Evolutionary conservation across 2,888 invertebrate species (phyloP), one percentile per base, ranked within the genome.

Genomic region (Tenthredo scrophulariae): DNA sequence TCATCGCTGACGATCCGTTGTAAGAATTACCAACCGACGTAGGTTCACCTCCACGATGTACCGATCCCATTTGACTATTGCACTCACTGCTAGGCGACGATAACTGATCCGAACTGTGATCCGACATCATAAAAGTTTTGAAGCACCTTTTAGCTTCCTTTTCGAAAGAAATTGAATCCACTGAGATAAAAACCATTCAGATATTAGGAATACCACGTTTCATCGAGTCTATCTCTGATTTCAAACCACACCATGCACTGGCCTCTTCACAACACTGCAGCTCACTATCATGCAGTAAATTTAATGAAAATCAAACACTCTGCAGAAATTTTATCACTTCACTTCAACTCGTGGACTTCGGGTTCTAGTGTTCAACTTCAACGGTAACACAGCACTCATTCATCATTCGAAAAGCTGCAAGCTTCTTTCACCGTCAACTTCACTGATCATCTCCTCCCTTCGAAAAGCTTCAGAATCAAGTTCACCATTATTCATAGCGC

Each of bases 1-100:
- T 83, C 87, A 90, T 89, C 82, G 89, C 86, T 2, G 90, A 86
- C 0, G 67, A 67, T 2, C 86, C 86, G 85, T 84, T 85, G 84
- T 88, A 90, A 43, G 89, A 67, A 33, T 26, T 67, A 13, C 29
- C 67, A 22, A 43, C 62, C 37, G 80, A 62, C 7, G 40, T 13
- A 7, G 54, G 18, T 13, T 18, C 86, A 26, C 85, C 85, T 84
- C 88, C 90, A 22, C 91, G 89, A 84, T 90, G 91, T 72, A 91
- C 89, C 46, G 89, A 89, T 58, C 91, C 92, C 89, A 92, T 91
- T 85, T 92, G 91, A 83, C 89, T 90, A 88, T 90, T 93, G 87
- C 92, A 92, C 65, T 93, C 92, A 90, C 90, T 92, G 87, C 89
- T 92, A 85, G 92, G 92, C 88, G 92, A 92, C 85, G 92, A 92